These are phyloP conservation scores for Willowsia nigromaculata DNA, from an alignment of 2,888 invertebrate species.

Conservation along the genomic window DNA sequence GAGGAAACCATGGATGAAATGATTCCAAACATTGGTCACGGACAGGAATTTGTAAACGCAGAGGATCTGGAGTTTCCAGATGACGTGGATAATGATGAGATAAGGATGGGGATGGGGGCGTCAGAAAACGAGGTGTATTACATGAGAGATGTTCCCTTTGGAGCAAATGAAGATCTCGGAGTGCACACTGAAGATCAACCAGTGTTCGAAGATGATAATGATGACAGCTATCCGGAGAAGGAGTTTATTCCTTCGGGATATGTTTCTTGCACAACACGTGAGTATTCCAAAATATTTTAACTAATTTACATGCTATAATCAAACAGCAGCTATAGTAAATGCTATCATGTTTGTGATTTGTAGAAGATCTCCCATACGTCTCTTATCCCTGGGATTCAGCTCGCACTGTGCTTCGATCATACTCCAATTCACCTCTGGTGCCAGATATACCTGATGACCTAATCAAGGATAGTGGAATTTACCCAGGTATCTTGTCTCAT, in stretches of 20 bases:
- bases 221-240: slow-evolving; percentile 62
- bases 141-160: neutral
- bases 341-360: too few relatives aligned
- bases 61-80: neutral
- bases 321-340: too few relatives aligned
- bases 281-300: too few relatives aligned
- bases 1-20: slow-evolving; percentile 1
- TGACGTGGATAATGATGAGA: neutral
- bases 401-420: neutral
- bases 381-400: slow-evolving; percentile 8
- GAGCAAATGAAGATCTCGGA: neutral
- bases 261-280: neutral
- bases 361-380: slow-evolving; percentile 28
- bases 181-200: neutral
- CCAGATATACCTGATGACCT: slow-evolving; percentile 51
- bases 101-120: neutral
- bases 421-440: neutral
- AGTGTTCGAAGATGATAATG: slow-evolving; percentile 25
- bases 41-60: neutral
- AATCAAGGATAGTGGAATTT: neutral
- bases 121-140: neutral
- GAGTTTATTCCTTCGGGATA: slow-evolving; percentile 54
- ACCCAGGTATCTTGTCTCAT: neutral
- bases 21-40: neutral
- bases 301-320: too few relatives aligned